phyloP scores from a whole-genome alignment of 2,888 invertebrate species.

The Scaptomyza caliginosa region DNA sequence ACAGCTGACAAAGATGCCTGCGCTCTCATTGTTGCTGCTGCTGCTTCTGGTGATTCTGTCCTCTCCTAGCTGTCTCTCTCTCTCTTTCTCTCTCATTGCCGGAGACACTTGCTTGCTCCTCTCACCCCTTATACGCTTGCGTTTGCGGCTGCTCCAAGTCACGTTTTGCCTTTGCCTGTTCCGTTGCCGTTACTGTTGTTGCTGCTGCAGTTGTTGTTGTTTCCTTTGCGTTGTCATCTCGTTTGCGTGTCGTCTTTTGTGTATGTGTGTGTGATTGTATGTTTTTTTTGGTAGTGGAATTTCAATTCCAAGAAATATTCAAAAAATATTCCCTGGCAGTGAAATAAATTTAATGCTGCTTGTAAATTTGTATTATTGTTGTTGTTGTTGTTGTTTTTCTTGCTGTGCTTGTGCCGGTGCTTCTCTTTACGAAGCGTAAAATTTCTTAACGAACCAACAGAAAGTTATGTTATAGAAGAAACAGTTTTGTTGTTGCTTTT shows the following conservation, averaged over 20 bases:
- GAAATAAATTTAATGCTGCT: conserved; percentile 77
- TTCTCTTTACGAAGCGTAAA: conserved; percentile 72
- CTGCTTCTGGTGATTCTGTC: conserved; percentile 10
- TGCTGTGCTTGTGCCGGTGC: conserved; percentile 27
- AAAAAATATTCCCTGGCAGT: conserved; percentile 74
- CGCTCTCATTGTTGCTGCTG: conserved; percentile 13
- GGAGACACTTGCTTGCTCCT: conserved; percentile 21
- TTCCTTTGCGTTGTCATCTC: conserved; percentile 77
- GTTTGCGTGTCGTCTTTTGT: conserved; percentile 67
- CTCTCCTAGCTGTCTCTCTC: conserved; percentile 2
- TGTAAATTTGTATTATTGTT: conserved; percentile 58
- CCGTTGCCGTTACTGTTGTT: conserved; percentile 45
- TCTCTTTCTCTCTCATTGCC: conserved; percentile 17
- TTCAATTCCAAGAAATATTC: conserved; percentile 77
- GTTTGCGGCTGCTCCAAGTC: conserved; percentile 64
- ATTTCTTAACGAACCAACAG: conserved; percentile 76
- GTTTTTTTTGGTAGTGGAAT: conserved; percentile 57
- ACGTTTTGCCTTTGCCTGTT: conserved; percentile 61
- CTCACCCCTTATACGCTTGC: conserved; percentile 8
- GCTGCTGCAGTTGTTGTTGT: conserved; percentile 50
- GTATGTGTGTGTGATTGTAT: conserved; percentile 16
- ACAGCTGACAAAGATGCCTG: conserved; percentile 52
- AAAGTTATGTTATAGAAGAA: conserved; percentile 67
- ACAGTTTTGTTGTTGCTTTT: conserved; percentile 41
- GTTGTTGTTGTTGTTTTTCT: conserved; percentile 22